These are phyloP conservation scores for Ceuthmochares aereus DNA, from an alignment of 2,113 vertebrate species.

Conservation along the genomic window DNA sequence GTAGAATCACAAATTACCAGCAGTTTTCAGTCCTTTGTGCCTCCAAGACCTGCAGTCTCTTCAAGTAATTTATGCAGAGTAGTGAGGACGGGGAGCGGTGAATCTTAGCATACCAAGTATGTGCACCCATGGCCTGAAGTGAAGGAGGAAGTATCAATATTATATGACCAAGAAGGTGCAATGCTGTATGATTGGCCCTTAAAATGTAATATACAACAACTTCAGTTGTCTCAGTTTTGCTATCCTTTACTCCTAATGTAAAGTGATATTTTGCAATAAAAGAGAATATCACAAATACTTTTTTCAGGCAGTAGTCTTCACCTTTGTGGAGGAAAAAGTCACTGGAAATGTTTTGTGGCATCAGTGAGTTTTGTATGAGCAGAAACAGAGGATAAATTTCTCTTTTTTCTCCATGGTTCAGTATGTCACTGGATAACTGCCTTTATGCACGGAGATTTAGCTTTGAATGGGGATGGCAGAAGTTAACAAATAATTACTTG, in stretches of 20 bases:
- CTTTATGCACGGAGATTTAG: not conserved
- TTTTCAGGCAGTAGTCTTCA: not conserved
- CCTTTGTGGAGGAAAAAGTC: not conserved
- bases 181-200: accelerated
- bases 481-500: not conserved
- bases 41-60: not conserved
- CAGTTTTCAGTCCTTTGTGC: not conserved
- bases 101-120: not conserved
- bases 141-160: not conserved
- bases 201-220: not conserved
- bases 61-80: not conserved
- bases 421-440: not conserved
- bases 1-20: not conserved
- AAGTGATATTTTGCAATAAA: not conserved
- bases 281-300: not conserved
- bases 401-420: not conserved
- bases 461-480: not conserved
- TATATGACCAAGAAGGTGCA: not conserved
- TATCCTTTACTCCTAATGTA: not conserved
- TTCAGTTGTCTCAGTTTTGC: not conserved
- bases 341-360: not conserved
- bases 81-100: not conserved
- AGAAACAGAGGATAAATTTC: not conserved
- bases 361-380: not conserved
- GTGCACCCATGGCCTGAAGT: not conserved